Conservation (phyloP, 2,888 invertebrate genomes). For the Sesia apiformis region DNA sequence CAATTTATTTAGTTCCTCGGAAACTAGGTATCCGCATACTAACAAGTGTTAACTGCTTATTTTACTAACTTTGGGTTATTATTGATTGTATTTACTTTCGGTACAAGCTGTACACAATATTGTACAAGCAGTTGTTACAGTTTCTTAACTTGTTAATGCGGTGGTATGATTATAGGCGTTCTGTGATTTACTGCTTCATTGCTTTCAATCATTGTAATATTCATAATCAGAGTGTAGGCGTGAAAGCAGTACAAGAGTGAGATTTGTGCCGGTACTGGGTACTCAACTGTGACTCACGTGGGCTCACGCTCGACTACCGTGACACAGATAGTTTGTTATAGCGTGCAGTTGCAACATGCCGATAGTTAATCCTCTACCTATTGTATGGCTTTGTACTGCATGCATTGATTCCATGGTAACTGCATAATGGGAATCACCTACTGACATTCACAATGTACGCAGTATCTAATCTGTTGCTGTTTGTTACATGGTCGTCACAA, state of each 20-base stretch:
- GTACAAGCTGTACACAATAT: too few species aligned
- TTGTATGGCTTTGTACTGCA: not conserved
- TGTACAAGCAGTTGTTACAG: too few species aligned
- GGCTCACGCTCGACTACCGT: conserved; percentile 38
- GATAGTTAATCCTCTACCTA: not conserved
- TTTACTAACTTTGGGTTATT: too few species aligned
- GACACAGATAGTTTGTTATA: conserved; percentile 43
- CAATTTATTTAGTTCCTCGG: not conserved
- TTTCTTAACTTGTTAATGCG: too few species aligned
- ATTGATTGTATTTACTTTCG: too few species aligned
- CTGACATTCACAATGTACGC: not conserved
- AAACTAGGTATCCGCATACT: too few species aligned
- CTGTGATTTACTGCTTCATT: too few species aligned
- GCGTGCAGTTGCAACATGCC: conserved; percentile 5
- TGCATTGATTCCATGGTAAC: not conserved
- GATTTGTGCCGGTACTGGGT: conserved; percentile 15
- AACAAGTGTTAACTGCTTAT: too few species aligned
- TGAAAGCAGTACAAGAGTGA: conserved; percentile 1
- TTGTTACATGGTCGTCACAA: too few species aligned
- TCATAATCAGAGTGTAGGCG: not conserved
- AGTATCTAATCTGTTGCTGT: too few species aligned
- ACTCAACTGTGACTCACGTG: conserved; percentile 41
- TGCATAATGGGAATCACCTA: not conserved
- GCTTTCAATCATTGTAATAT: too few species aligned
- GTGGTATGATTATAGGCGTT: too few species aligned